These are phyloP conservation scores for Chlamydotis undulata DNA, from an alignment of 2,113 vertebrate species.

Conservation along the genomic window DNA sequence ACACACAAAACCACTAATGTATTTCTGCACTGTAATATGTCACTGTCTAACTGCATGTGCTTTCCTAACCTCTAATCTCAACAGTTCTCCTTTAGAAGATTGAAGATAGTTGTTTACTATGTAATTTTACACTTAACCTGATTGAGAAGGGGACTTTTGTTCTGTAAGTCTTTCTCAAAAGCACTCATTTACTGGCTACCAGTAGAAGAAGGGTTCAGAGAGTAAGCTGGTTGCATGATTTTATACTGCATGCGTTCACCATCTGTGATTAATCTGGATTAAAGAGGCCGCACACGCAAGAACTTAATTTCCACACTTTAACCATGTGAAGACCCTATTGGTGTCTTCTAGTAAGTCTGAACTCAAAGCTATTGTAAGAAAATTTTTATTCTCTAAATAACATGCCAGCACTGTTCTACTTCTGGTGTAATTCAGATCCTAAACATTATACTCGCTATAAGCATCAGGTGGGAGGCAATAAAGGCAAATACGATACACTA, in stretches of 20 bases:
- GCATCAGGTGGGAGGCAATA: neutral
- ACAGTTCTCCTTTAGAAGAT: neutral
- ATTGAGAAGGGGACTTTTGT: neutral
- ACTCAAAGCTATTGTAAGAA: neutral
- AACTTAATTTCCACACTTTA: neutral
- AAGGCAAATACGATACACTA: neutral
- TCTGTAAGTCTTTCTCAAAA: neutral
- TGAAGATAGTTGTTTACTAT: neutral
- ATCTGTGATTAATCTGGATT: neutral
- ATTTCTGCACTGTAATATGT: neutral
- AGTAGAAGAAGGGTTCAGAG: neutral
- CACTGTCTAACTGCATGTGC: neutral
- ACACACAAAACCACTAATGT: neutral
- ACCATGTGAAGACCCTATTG: neutral
- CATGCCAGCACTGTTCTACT: neutral
- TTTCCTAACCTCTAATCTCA: neutral
- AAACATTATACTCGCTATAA: neutral
- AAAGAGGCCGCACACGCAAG: neutral
- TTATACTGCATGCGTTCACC: neutral
- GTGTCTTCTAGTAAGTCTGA: neutral
- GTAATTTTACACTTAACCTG: neutral
- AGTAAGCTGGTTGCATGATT: neutral
- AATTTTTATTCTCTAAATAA: neutral
- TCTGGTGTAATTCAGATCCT: neutral
- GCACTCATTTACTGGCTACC: neutral